Evolutionary conservation across 1,140 invertebrate genomes (phyloP), one percentile per base, ranked within the genome.

Genomic region (Eumaeus atala): DNA sequence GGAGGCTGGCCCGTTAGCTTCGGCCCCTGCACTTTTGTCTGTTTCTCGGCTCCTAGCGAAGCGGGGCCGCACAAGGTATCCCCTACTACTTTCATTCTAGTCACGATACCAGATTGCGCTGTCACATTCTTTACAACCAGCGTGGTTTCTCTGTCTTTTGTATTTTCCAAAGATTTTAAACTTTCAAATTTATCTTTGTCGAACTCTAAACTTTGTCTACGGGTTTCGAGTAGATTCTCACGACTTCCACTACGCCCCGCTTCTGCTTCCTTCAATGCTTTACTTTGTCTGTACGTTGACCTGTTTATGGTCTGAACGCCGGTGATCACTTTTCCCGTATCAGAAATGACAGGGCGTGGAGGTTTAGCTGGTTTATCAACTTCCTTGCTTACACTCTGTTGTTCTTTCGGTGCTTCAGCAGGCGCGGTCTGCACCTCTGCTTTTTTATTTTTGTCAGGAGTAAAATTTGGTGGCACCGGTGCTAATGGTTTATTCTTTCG

Each of bases 401-500:
- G 71, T 11, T 85, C 76, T 54, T 74, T 78, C 11, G 57, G 18
- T 10, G 51, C 28, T 5, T 77, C 78, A 0, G n/a, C n/a, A n/a
- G 58, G 53, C 48, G 69, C 68, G 34, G 70, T 59, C 54, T 67
- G 71, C 21, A 64, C 54, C 21, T 78, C 81, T 8, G 59, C 56
- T 60, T 81, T 80, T 38, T 74, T 75, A 35, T 67, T 78, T 62
- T 84, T 85, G 64, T 87, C 77, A 8, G 81, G 78, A 33, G 84
- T 80, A 54, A 87, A 87, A 52, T 87, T 88, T 1, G 92, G 92
- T 35, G 92, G 91, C 3, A 90, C 91, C 0, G 92, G 92, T 0
- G 92, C 92, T 6, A 81, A 63, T 2, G 91, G 90, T 70, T 92
- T 92, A 56, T 92, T 93, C 79, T 93, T 93, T 64, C 92, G 87